phyloP scores from a whole-genome alignment of 2,888 invertebrate species.

The Melanophora roralis region DNA sequence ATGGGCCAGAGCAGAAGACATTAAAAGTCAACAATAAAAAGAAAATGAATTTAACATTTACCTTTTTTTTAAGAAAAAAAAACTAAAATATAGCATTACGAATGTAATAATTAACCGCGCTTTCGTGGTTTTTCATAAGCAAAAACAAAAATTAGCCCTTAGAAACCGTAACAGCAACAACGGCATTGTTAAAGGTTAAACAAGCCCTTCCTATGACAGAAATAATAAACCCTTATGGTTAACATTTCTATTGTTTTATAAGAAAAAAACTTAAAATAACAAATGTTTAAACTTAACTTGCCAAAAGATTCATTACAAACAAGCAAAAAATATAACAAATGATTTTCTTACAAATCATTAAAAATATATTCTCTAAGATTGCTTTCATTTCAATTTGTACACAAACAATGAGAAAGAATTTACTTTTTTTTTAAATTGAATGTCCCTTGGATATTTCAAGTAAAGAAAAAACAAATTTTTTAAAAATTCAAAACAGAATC shows the following conservation, averaged over 20 bases:
- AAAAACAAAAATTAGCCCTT: slow-evolving; percentile 36
- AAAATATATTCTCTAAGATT: slow-evolving; percentile 10
- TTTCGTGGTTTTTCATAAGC: slow-evolving; percentile 35
- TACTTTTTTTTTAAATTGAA: not conserved
- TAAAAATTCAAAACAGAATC: not conserved
- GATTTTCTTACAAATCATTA: slow-evolving; percentile 33
- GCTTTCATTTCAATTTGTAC: slow-evolving; percentile 16
- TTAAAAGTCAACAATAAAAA: not conserved
- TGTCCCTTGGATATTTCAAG: slow-evolving; percentile 26
- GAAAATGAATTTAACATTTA: slow-evolving; percentile 47
- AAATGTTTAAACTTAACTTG: slow-evolving; percentile 32
- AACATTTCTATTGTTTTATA: slow-evolving; percentile 2
- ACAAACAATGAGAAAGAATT: slow-evolving; percentile 14
- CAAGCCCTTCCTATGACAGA: slow-evolving; percentile 27
- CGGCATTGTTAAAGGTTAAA: not conserved
- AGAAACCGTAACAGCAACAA: slow-evolving; percentile 17
- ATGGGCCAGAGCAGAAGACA: slow-evolving; percentile 16
- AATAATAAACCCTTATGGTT: slow-evolving; percentile 53
- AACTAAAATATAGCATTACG: slow-evolving; percentile 41
- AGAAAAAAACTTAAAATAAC: slow-evolving; percentile 24
- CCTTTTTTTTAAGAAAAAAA: not conserved
- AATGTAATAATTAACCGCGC: slow-evolving; percentile 58
- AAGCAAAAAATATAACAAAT: not conserved
- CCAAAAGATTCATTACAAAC: slow-evolving; percentile 14
- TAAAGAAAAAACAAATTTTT: not conserved